Percentiles rank a stretch among this genome's conserved stretches.
Evolutionary conservation across 2,797 vertebrate genomes (phyloP).

Genomic region (Sandelia bainsii): DNA sequence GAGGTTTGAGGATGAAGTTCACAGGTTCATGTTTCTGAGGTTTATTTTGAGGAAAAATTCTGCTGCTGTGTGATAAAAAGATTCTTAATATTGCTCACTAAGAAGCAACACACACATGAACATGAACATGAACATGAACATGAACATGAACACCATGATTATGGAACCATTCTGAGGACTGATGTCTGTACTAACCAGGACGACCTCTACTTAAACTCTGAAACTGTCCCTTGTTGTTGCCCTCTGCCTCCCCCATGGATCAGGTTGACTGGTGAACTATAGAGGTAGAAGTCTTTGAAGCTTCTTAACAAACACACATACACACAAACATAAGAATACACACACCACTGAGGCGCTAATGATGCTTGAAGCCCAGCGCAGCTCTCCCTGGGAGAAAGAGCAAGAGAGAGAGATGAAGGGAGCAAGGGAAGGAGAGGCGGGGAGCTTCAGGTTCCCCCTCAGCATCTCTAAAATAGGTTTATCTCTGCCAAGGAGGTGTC

Average conservation of each 20-base stretch:
- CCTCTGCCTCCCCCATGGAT: slow-evolving; percentile 52
- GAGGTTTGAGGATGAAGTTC: neutral
- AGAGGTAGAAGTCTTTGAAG: slow-evolving; percentile 67
- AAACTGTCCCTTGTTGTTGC: slow-evolving; percentile 49
- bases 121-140: too few relatives aligned
- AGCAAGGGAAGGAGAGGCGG: slow-evolving; percentile 51
- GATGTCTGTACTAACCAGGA: slow-evolving; percentile 21
- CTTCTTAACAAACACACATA: slow-evolving; percentile 55
- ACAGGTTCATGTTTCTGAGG: neutral
- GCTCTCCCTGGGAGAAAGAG: slow-evolving; percentile 47
- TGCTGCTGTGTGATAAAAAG: neutral
- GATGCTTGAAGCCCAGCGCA: slow-evolving; percentile 78
- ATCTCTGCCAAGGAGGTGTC: slow-evolving; percentile 82
- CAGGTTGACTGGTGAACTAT: slow-evolving; percentile 70
- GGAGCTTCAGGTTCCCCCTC: slow-evolving; percentile 68
- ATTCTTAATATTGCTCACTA: neutral
- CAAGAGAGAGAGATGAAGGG: slow-evolving; percentile 52
- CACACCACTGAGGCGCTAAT: slow-evolving; percentile 73
- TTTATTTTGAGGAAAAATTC: neutral
- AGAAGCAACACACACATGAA: neutral
- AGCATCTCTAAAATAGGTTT: slow-evolving; percentile 76
- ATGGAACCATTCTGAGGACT: neutral
- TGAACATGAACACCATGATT: neutral
- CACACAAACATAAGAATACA: slow-evolving; percentile 67
- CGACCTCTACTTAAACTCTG: slow-evolving; percentile 50